These are phyloP conservation scores for Prinia subflava DNA, from an alignment of 2,113 vertebrate genomes.

Conservation along the genomic window DNA sequence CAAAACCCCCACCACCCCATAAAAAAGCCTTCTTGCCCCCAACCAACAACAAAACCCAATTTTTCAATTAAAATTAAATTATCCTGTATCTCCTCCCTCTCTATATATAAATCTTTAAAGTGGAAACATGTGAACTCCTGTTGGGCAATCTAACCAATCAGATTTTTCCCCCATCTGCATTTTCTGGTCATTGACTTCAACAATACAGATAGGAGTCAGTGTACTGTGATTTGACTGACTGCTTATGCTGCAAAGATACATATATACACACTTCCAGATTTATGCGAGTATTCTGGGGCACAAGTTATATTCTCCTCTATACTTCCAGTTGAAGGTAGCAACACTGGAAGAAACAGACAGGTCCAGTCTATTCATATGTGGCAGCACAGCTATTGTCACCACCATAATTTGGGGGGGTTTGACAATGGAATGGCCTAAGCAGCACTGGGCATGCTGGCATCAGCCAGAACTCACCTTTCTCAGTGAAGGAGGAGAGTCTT, in stretches of 20 bases:
- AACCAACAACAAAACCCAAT: neutral
- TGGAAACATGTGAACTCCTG: neutral
- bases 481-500: neutral
- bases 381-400: neutral
- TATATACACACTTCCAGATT: neutral
- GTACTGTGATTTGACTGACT: neutral
- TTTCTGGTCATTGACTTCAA: neutral
- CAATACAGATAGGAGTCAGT: neutral
- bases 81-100: neutral
- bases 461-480: neutral
- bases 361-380: neutral
- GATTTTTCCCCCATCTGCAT: neutral
- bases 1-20: neutral
- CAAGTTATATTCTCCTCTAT: neutral
- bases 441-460: neutral
- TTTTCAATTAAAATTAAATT: neutral
- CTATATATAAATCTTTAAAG: neutral
- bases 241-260: neutral
- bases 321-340: neutral
- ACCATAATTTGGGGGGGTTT: neutral
- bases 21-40: neutral
- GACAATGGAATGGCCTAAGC: neutral
- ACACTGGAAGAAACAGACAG: neutral
- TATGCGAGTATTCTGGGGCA: neutral
- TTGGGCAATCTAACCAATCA: neutral